Evolutionary conservation across 2,888 invertebrate species (phyloP), one percentile per base, ranked within the genome.

Genomic region (Priocnemis perturbator): DNA sequence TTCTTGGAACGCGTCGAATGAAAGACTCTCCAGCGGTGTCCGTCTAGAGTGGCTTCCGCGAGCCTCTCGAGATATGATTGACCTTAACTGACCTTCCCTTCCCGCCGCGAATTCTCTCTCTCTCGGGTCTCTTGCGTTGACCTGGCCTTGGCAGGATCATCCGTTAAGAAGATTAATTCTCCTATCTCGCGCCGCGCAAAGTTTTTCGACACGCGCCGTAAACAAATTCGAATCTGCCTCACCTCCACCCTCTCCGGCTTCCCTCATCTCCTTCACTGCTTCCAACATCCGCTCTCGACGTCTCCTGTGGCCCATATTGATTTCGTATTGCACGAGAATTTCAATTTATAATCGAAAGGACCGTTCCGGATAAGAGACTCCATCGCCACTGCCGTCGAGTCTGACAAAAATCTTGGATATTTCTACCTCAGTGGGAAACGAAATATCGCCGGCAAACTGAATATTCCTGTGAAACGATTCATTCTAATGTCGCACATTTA

Each of bases 91-190:
- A 62, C 45, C 60, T 52, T 1, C 26, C 26, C 15, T n/a, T 5
- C 19, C 19, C 48, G 17, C 14, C 4, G n/a, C 17, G 20, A 11
- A 57, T n/a, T n/a, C n/a, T n/a, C n/a, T n/a, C n/a, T n/a, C n/a
- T n/a, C n/a, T n/a, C n/a, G 52, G 26, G 19, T 1, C 17, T 50
- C 47, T 47, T 11, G 50, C 52, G 52, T 11, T 56, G 26, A 64
- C 64, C 73, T 69, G 73, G 73, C 69, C 67, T 52, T 58, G 70
- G 64, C 69, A 65, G 70, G 62, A 64, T 65, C 65, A 70, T 63
- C 50, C 67, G 66, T 77, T 76, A 73, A 78, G 72, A 65, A 76
- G 75, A 81, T 80, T 82, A 77, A 77, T 75, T 79, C 77, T 78
- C 73, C 76, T 78, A 75, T 75, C 67, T 76, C 71, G 61, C 57